Evolutionary conservation across 2,113 vertebrate genomes (phyloP).

Genomic region (Petaurus breviceps): DNA sequence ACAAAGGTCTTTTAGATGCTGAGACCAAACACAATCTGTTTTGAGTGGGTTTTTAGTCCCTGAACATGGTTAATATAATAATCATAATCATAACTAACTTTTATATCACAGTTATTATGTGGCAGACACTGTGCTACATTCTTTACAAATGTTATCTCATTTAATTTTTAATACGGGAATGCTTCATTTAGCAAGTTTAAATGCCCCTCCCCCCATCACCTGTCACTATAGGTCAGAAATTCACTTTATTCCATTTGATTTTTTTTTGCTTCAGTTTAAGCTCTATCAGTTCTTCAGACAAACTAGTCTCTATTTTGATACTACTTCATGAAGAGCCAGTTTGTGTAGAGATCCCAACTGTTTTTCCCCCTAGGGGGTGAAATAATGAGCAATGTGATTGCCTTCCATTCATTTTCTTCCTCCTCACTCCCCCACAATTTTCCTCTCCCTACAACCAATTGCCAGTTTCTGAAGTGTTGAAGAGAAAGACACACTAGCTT

Average conservation of each 20-base stretch:
- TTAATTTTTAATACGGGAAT: background rate
- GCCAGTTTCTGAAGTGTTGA: background rate
- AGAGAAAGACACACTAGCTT: background rate
- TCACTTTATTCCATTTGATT: background rate
- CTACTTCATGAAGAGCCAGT: background rate
- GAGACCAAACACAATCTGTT: background rate
- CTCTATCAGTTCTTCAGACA: background rate
- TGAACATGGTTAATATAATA: background rate
- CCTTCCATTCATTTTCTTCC: background rate
- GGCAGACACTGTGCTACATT: too few relatives aligned
- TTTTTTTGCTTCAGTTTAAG: background rate
- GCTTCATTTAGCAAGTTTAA: background rate
- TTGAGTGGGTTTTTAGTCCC: background rate
- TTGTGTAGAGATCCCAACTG: background rate
- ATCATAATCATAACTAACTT: background rate
- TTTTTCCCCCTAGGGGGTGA: background rate
- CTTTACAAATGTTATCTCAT: background rate
- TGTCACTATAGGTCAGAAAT: background rate
- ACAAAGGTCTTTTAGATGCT: background rate
- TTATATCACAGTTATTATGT: background rate
- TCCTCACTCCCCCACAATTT: background rate
- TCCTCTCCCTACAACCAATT: background rate
- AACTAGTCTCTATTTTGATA: background rate
- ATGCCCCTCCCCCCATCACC: background rate
- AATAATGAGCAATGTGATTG: background rate